Base-by-base conservation (phyloP, 2,113 vertebrate genomes). In the Oncorhynchus gorbuscha region DNA sequence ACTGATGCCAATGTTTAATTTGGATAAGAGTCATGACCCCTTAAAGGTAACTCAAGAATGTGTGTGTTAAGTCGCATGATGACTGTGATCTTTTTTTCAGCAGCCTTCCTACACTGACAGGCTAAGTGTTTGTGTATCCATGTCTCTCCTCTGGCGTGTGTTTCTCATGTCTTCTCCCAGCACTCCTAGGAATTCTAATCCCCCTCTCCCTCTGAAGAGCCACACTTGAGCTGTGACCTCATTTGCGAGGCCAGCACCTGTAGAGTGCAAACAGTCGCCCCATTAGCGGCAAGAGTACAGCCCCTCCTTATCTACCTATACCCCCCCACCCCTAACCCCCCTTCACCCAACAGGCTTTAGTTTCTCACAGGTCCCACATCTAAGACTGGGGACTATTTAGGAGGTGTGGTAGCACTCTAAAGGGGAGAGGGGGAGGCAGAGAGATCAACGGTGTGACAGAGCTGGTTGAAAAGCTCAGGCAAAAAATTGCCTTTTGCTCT, bases 141-240 rank as follows among this genome's bases (percentile, higher is more conserved):
- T 74, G 61, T 58, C 51, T 72, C 35, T 30, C 66, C 11, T 55
- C 22, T 67, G 39, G 16, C 45, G 22, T 20, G 59, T 72, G 49
- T 73, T 81, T 79, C 68, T 73, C 68, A 76, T 22, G 61, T 86
- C 77, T 77, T 30, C 65, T 16, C 64, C 77, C 66, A 80, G 72
- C 55, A 59, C 68, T 73, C 77, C 22, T 92, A 93, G 91, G 93
- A 94, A 94, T 94, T 93, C 93, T 92, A 91, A 92, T 93, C 91
- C 92, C 87, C 90, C 90, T 93, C 89, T 85, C 87, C 89, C 71
- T 90, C 91, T 91, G 91, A 93, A 92, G 93, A 96, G 93, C 94
- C 94, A 93, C 95, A 96, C 95, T 97, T 96, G 95, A 97, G 95
- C 95, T 94, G 93, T 97, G 96, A 97, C 96, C 96, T 95, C 94